A percentile compares a stretch with the other conserved stretches of the same genome.
Evolutionary conservation across 1,140 invertebrate species (phyloP).

Genomic region (Drosophila kepulauana): DNA sequence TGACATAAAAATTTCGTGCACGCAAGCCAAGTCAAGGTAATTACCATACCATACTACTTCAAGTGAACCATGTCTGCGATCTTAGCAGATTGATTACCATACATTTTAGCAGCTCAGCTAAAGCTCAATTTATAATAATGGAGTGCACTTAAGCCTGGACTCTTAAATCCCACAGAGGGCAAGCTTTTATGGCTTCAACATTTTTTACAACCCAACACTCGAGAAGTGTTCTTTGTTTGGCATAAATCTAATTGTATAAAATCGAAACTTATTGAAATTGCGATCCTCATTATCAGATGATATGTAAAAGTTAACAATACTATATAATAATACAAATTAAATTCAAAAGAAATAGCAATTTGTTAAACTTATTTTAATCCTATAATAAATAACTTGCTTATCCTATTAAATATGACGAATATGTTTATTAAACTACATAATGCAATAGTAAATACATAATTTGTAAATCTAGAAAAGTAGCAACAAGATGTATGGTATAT

Average conservation of each 20-base stretch:
- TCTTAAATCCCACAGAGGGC: not conserved
- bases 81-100: conserved; percentile 78
- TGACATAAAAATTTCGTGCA: conserved; percentile 79
- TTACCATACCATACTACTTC: conserved; percentile 62
- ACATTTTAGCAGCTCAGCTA: conserved; percentile 64
- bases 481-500: too few species aligned
- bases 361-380: too few species aligned
- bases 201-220: not conserved
- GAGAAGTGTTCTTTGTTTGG: not conserved
- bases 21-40: conserved; percentile 68
- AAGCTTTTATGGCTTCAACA: conserved; percentile 1
- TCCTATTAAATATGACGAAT: too few species aligned
- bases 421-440: too few species aligned
- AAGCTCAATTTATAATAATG: conserved; percentile 69
- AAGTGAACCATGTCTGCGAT: conserved; percentile 61
- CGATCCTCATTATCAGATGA: too few species aligned
- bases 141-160: conserved; percentile 29
- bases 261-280: not conserved
- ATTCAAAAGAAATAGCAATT: too few species aligned
- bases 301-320: too few species aligned
- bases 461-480: too few species aligned
- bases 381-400: too few species aligned
- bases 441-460: too few species aligned
- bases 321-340: too few species aligned
- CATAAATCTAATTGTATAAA: not conserved